Percentiles rank a stretch among this genome's conserved stretches.
Conservation (phyloP, 2,113 vertebrate species). For the Atlantisia rogersi region DNA sequence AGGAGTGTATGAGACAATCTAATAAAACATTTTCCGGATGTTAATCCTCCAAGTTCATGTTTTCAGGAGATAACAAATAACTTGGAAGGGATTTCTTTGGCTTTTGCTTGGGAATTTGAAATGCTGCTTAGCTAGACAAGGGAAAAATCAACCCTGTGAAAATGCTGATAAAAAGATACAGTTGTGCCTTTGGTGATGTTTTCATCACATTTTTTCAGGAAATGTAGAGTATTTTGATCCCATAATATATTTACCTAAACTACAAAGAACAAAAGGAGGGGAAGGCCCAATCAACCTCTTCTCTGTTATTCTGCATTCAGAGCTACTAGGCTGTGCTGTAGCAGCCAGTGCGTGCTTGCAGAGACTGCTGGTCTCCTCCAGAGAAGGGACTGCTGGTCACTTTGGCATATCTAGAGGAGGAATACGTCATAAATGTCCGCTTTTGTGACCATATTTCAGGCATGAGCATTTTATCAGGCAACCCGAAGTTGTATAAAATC, state of each 20-base stretch:
- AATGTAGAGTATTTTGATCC: slow-evolving; percentile 24
- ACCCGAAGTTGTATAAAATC: background rate
- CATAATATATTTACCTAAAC: slow-evolving; percentile 30
- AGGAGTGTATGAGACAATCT: background rate
- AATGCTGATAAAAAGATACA: background rate
- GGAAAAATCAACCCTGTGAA: background rate
- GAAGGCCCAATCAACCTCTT: background rate
- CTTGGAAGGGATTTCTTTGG: background rate
- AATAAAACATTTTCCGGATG: background rate
- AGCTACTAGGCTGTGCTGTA: background rate
- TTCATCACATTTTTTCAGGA: slow-evolving; percentile 15
- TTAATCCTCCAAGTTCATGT: background rate
- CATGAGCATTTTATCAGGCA: background rate
- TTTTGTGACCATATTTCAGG: background rate
- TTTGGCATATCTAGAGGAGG: background rate
- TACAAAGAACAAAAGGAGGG: background rate
- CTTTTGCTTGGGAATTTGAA: slow-evolving; percentile 23
- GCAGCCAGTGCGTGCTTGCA: background rate
- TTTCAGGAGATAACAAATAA: slow-evolving; percentile 22
- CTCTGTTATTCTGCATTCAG: background rate
- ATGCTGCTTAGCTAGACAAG: background rate
- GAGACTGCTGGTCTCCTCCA: background rate
- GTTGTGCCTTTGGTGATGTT: slow-evolving; percentile 4
- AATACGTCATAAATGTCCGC: background rate
- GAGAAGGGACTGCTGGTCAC: background rate